Evolutionary conservation across 2,113 vertebrate genomes (phyloP).

Genomic region (Guaruba guarouba): DNA sequence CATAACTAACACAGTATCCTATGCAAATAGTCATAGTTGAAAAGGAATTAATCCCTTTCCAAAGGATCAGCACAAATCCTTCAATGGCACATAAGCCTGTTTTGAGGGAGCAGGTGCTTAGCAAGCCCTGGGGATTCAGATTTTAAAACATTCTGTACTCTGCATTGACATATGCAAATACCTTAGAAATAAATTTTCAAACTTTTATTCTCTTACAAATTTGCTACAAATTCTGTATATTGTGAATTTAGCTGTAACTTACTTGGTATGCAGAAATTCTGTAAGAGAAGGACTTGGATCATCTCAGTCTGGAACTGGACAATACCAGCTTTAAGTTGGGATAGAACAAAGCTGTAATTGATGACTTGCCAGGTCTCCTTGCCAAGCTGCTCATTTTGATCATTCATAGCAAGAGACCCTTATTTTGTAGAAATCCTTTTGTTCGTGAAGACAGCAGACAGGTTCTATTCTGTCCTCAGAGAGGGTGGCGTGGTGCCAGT

Average conservation of each 20-base stretch:
- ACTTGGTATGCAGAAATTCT: background rate
- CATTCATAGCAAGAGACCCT: conserved; percentile 7
- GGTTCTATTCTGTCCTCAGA: background rate
- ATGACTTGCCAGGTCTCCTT: background rate
- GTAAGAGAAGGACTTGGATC: background rate
- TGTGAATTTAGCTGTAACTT: background rate
- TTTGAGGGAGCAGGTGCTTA: conserved; percentile 29
- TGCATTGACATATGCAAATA: background rate
- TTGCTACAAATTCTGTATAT: background rate
- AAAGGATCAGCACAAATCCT: background rate
- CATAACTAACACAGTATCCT: background rate
- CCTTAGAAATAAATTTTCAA: background rate
- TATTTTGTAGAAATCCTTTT: conserved; percentile 20
- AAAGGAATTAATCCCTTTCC: conserved; percentile 31
- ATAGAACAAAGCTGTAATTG: background rate
- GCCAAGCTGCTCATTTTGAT: conserved; percentile 17
- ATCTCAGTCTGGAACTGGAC: background rate
- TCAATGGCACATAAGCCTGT: background rate
- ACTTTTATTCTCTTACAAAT: background rate
- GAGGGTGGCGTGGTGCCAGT: conserved; percentile 17
- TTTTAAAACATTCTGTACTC: background rate
- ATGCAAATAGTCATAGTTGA: background rate
- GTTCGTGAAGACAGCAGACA: conserved; percentile 36
- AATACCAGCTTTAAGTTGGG: background rate
- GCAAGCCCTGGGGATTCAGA: background rate